Base-by-base conservation (phyloP, 2,888 invertebrate genomes). In the Neelides folsomi region DNA sequence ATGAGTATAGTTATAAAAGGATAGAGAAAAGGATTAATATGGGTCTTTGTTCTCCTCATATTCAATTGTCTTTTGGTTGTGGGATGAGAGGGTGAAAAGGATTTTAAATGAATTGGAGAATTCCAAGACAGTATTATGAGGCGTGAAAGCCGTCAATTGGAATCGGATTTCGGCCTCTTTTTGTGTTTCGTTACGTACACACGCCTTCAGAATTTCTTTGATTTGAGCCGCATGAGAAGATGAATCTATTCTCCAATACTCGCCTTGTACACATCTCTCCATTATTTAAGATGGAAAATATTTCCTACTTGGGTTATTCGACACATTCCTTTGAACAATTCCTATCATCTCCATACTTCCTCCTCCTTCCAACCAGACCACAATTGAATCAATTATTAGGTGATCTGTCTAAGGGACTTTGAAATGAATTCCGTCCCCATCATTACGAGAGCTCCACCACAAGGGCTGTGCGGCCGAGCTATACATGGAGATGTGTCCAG, bases 151-250 rank as follows among this genome's bases (percentile, higher is more conserved):
- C 54, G 50, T 57, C 57, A 54, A 52, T 49, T 54, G 47, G 53
- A 54, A 56, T 56, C 53, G 55, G 56, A 56, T 52, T 57, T 57
- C 57, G 57, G 57, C 45, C 57, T 53, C 50, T 54, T 57, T 52
- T 53, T 50, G 42, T 52, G 40, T 53, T 52, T 55, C 50, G 55
- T 53, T 53, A 53, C 53, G 52, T 52, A 52, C 50, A 54, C 49
- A 52, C 54, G 50, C 55, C 55, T 53, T 53, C 46, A 47, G 39
- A 42, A 43, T 51, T 49, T 47, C 49, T 53, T 56, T 53, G 53
- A 53, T 51, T 54, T 35, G 49, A 36, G 43, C 56, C 54, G 53
- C 55, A 52, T 49, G 48, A 37, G 43, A 46, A 49, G 49, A 55
- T 43, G 36, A 37, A 35, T 48, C 46, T 51, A 55, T 55, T 51